Conservation (phyloP, 2,797 vertebrate species). For the Prunella strophiata region DNA sequence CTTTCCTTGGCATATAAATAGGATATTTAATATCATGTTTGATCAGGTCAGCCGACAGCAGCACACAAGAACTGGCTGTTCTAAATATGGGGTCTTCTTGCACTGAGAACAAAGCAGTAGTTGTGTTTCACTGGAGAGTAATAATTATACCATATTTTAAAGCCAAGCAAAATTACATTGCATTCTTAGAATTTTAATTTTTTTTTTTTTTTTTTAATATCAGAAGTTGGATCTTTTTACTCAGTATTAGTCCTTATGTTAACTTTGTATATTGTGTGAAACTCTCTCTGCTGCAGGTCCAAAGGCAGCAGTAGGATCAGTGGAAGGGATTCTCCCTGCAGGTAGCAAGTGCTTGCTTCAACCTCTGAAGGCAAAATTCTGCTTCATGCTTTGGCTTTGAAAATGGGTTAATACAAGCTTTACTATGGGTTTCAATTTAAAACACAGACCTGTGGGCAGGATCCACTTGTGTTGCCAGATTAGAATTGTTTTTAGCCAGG, state of each 20-base stretch:
- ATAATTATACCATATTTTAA: neutral
- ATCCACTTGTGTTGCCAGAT: rapidly evolving
- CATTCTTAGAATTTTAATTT: neutral
- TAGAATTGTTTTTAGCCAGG: neutral
- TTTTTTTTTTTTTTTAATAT: neutral
- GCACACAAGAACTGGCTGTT: neutral
- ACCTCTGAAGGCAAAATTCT: neutral
- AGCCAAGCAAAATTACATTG: neutral
- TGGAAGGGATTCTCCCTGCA: neutral
- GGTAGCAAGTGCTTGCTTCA: neutral
- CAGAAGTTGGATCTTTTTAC: neutral
- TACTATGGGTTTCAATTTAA: neutral
- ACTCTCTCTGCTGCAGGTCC: neutral
- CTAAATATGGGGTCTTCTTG: neutral
- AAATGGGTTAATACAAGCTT: neutral
- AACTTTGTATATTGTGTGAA: neutral
- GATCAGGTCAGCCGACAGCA: neutral
- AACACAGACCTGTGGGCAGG: neutral
- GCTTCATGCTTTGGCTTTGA: neutral
- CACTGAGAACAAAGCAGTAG: neutral
- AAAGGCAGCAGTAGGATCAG: neutral
- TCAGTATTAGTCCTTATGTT: neutral
- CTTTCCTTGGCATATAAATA: neutral
- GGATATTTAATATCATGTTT: neutral
- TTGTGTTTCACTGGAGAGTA: neutral